Conservation (phyloP, 2,797 vertebrate genomes). For the Apogon talboti region DNA sequence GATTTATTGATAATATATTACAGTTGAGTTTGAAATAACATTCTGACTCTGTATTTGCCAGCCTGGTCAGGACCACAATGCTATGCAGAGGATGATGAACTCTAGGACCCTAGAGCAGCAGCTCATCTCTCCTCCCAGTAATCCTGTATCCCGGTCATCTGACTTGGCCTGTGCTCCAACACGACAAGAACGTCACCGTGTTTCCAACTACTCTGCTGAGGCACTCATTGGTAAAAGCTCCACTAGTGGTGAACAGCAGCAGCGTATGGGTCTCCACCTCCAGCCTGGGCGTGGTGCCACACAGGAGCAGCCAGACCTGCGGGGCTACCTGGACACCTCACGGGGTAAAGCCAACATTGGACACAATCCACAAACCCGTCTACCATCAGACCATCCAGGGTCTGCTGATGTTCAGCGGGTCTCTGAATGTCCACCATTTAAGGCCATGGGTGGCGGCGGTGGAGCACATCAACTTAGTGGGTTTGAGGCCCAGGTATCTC, state of each 20-base stretch:
- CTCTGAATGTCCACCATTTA: slow-evolving; percentile 94
- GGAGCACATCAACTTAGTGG: slow-evolving; percentile 85
- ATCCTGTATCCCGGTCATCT: slow-evolving; percentile 89
- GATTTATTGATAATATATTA: not conserved
- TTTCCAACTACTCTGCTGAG: slow-evolving; percentile 98
- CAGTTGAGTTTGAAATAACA: slow-evolving; percentile 8
- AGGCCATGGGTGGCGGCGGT: slow-evolving; percentile 82
- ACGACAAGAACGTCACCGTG: slow-evolving; percentile 94
- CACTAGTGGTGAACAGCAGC: slow-evolving; percentile 87
- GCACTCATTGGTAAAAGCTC: slow-evolving; percentile 95
- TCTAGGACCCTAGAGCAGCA: slow-evolving; percentile 93
- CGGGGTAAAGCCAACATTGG: slow-evolving; percentile 88
- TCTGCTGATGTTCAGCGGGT: slow-evolving; percentile 89
- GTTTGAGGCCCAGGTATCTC: slow-evolving; percentile 93
- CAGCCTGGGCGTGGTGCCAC: slow-evolving; percentile 85
- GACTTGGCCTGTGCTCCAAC: slow-evolving; percentile 92
- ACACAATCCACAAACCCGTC: slow-evolving; percentile 90
- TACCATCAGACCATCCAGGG: slow-evolving; percentile 87
- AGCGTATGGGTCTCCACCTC: slow-evolving; percentile 90
- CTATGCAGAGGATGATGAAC: slow-evolving; percentile 95
- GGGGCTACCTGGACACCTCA: slow-evolving; percentile 92
- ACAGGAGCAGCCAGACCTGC: slow-evolving; percentile 93
- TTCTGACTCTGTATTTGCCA: slow-evolving; percentile 39
- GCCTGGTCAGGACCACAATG: slow-evolving; percentile 89
- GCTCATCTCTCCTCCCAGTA: slow-evolving; percentile 90